Evolutionary conservation across 2,888 invertebrate species (phyloP).

Genomic region (Eupithecia centaureata): DNA sequence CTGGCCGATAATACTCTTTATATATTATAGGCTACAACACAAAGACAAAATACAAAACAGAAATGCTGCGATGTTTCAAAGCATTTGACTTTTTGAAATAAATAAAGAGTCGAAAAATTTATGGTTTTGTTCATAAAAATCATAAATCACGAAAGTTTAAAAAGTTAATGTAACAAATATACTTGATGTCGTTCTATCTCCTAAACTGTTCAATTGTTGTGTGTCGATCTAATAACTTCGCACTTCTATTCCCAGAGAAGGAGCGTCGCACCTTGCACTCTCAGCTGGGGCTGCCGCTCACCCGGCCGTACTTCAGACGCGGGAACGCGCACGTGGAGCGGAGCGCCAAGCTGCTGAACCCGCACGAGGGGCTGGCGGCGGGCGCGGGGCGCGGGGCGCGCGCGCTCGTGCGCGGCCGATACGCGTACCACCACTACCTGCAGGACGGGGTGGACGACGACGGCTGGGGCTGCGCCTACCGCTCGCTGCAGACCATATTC

Average conservation of each 20-base stretch:
- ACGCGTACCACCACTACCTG: constrained; percentile 98
- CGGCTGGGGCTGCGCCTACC: constrained; percentile 99
- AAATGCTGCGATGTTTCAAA: no score
- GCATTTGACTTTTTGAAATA: no score
- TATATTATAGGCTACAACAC: no score
- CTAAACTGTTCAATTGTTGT: not conserved
- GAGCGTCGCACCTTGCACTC: constrained; percentile 88
- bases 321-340: constrained; percentile 86
- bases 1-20: no score
- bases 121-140: no score
- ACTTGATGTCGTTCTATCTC: no score
- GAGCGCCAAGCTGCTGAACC: constrained; percentile 86
- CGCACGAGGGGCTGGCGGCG: constrained; percentile 86
- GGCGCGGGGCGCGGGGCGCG: constrained; percentile 61
- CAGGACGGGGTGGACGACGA: constrained; percentile 97
- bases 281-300: constrained; percentile 86
- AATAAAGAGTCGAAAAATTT: no score
- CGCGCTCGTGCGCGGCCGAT: constrained; percentile 90
- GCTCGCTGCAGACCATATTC: constrained; percentile 97
- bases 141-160: no score
- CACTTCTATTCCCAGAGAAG: constrained; percentile 81
- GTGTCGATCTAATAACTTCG: not conserved
- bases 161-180: no score
- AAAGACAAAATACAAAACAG: no score
- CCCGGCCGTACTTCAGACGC: constrained; percentile 89